phyloP scores from a whole-genome alignment of 2,113 vertebrate species.

The Platysternon megacephalum region DNA sequence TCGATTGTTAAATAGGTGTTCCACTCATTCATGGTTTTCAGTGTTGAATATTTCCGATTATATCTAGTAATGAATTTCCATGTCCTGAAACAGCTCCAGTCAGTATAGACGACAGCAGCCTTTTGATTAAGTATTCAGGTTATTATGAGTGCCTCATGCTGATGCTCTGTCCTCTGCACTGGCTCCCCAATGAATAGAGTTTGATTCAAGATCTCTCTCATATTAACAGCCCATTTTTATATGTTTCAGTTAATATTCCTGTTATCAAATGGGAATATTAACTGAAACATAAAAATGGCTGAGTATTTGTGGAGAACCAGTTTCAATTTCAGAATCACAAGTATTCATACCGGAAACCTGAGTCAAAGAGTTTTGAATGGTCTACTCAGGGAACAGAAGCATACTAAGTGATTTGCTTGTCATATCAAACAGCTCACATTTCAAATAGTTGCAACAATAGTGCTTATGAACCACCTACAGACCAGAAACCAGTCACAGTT shows the following conservation, averaged over 20 bases:
- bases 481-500: neutral
- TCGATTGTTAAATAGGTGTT: neutral
- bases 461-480: neutral
- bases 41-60: neutral
- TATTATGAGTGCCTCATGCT: neutral
- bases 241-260: too few species aligned
- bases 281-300: neutral
- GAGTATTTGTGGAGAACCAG: neutral
- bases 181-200: neutral
- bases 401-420: neutral
- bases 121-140: neutral
- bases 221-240: accelerated
- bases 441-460: neutral
- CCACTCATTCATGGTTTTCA: neutral
- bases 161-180: neutral
- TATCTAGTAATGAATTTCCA: neutral
- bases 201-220: neutral
- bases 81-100: neutral
- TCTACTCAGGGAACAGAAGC: neutral
- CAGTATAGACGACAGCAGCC: neutral
- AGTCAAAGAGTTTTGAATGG: neutral
- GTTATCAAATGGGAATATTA: too few species aligned
- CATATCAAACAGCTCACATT: neutral
- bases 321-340: neutral
- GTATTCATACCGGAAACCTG: neutral